These are phyloP conservation scores for honey bee (Apis mellifera) DNA, from an alignment of 1,140 invertebrate genomes.

Conservation along the genomic window Amel_HAv3.1 CM009935.2:4139501-4140000, in stretches of 20 bases:
- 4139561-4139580: constrained; percentile 17
- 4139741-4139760: too few species aligned
- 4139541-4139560: constrained; percentile 35
- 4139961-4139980: not conserved
- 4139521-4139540: constrained; percentile 15
- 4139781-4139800: too few species aligned
- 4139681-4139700: too few species aligned
- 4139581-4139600: constrained; percentile 31
- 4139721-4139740: too few species aligned
- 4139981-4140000: not conserved
- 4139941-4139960: not conserved
- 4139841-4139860: too few species aligned
- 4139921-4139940: not conserved
- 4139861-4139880: too few species aligned
- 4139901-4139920: not conserved
- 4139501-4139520: constrained; percentile 3
- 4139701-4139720: too few species aligned
- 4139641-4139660: not conserved
- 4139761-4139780: too few species aligned
- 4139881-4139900: too few species aligned
- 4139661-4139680: constrained; percentile 1
- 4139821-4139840: too few species aligned
- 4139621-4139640: constrained; percentile 2
- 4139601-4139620: constrained; percentile 27
- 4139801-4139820: too few species aligned